Percentiles rank a stretch among this genome's conserved stretches.
Conservation (phyloP, 2,888 invertebrate genomes). For the Folsomia candida region DNA sequence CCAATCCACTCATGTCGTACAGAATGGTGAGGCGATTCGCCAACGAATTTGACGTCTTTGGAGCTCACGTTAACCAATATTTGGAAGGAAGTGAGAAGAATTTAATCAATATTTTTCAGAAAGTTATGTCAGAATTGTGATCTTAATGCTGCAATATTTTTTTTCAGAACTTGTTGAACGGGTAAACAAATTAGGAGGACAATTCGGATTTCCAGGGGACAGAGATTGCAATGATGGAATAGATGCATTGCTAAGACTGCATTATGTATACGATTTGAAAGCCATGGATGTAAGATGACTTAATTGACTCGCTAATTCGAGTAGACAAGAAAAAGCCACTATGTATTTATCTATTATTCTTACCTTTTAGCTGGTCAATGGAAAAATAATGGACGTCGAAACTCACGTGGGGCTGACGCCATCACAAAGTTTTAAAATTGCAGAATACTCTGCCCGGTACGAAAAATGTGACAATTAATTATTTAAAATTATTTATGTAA, state of each 20-base stretch:
- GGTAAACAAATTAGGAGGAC: conserved; percentile 40
- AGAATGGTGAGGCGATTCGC: conserved; percentile 41
- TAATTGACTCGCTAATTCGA: too few relatives aligned
- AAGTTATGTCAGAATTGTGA: not conserved
- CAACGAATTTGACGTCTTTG: conserved; percentile 37
- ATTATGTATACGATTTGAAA: conserved; percentile 48
- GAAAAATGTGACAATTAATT: too few relatives aligned
- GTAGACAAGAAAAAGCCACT: too few relatives aligned
- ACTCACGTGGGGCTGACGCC: conserved; percentile 45
- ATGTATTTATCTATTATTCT: too few relatives aligned
- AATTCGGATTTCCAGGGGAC: conserved; percentile 44
- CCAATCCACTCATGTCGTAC: conserved; percentile 38
- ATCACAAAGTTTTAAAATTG: conserved; percentile 45
- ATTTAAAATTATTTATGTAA: not conserved
- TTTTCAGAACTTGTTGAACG: conserved; percentile 39
- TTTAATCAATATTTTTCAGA: not conserved
- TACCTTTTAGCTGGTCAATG: conserved; percentile 33
- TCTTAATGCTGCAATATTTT: not conserved
- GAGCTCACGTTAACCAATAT: conserved; percentile 33
- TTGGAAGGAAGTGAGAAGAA: conserved; percentile 37
- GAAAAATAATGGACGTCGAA: conserved; percentile 41
- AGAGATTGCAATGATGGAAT: conserved; percentile 47
- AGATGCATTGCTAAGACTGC: conserved; percentile 47
- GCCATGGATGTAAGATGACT: conserved; percentile 23
- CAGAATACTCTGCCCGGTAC: conserved; percentile 42